Evolutionary conservation across 92 coral and sea anemone species (phyloP).

Genomic region (Chrysogorgia sp.): DNA sequence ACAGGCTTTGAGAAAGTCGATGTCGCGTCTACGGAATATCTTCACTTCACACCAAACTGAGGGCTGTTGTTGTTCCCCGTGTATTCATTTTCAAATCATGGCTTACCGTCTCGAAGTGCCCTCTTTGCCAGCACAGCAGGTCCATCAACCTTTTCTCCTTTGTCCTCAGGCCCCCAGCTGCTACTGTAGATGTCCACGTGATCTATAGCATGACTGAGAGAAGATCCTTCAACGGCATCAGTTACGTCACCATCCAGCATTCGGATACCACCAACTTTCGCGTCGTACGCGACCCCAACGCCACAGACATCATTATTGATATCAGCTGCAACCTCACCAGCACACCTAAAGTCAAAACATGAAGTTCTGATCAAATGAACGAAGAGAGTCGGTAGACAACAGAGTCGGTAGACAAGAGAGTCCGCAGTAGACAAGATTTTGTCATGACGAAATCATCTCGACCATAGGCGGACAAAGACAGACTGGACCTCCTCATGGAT

Average conservation of each 20-base stretch:
- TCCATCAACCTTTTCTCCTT: conserved; percentile 95
- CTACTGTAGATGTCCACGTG: conserved; percentile 95
- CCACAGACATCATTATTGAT: conserved; percentile 82
- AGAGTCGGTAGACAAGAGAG: no score
- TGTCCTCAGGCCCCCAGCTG: conserved; percentile 99
- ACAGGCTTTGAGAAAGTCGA: no score
- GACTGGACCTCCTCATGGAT: no score
- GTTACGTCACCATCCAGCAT: conserved; percentile 99
- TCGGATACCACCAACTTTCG: conserved; percentile 93
- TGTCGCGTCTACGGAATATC: no score
- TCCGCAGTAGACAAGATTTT: no score
- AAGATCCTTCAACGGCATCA: conserved; percentile 85
- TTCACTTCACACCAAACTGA: no score
- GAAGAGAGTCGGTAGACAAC: no score
- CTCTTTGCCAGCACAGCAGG: conserved; percentile 89
- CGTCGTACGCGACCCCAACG: conserved; percentile 94
- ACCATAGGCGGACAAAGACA: no score
- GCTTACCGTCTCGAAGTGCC: conserved; percentile 88
- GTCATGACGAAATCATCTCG: no score
- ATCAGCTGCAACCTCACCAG: conserved; percentile 93
- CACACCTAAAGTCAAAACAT: no score
- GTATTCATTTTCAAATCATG: background rate
- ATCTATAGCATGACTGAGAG: conserved; percentile 72
- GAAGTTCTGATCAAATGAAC: no score
- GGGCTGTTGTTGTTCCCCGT: background rate